Evolutionary conservation across 2,888 invertebrate species (phyloP), one percentile per base, ranked within the genome.

Genomic region (Griposia aprilina): DNA sequence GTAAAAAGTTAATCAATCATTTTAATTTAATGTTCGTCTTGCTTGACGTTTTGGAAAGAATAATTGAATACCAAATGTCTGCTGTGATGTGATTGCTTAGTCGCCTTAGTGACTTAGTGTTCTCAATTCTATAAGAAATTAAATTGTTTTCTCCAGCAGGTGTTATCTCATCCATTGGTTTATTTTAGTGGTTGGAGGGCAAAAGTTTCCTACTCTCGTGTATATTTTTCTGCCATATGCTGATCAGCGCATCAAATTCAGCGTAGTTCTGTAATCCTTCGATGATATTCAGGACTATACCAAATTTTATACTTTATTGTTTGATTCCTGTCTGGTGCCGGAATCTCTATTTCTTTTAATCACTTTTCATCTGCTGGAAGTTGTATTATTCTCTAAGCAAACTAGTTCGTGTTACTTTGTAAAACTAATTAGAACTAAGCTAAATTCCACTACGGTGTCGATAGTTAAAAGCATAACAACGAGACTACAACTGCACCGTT

Each of bases 1-100:
- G 41, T 78, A 80, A 60, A 83, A 73, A 84, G 81, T 76, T 71
- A 84, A 84, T 84, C 87, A 78, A 85, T 85, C 87, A 87, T 78
- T n/a, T 68, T 73, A 73, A 66, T 74, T 48, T 70, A 74, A 76
- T 63, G 23, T 41, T 41, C 45, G n/a, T 69, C 23, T 74, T 20
- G 7, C 30, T 60, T 86, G 87, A 75, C 69, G 62, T 70, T 70
- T 87, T 66, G 48, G 65, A 73, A 75, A 73, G n/a, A 75, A 83
- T 84, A 62, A 84, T 85, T 74, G 48, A 82, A 82, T 66, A 70
- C 13, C 26, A 45, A 60, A 59, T 76, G 71, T 77, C 30, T 71
- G 57, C 13, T 8, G 15, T 50, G 36, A 36, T 30, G 30, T 62
- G 74, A 60, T 15, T 52, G 74, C 36, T 62, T 60, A 66, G 23